These are phyloP conservation scores for Apotomis capreana DNA, from an alignment of 2,888 invertebrate species.

Conservation along the genomic window DNA sequence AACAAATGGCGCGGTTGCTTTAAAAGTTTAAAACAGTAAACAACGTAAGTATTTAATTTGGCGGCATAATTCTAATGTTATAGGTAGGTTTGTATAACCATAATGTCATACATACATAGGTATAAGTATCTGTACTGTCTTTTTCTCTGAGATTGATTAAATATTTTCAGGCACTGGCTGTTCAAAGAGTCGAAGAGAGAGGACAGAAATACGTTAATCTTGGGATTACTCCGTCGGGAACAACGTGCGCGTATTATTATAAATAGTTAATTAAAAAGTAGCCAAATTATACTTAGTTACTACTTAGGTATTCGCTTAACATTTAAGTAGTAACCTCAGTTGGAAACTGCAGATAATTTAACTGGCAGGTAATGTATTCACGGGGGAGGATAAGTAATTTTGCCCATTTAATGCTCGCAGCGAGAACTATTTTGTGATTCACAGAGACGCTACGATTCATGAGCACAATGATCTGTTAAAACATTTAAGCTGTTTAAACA, in stretches of 20 bases:
- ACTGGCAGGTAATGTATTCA: slow-evolving; percentile 32
- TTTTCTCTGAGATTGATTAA: slow-evolving; percentile 23
- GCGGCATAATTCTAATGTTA: neutral
- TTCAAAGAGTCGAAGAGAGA: slow-evolving; percentile 27
- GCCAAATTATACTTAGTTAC: neutral
- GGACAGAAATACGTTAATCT: slow-evolving; percentile 29
- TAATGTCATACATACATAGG: neutral
- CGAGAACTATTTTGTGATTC: slow-evolving; percentile 37
- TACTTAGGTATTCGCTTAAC: neutral
- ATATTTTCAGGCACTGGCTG: slow-evolving; percentile 22
- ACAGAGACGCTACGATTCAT: slow-evolving; percentile 30
- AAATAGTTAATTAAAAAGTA: slow-evolving; percentile 32
- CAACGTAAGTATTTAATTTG: no score
- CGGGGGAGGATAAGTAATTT: slow-evolving; percentile 29
- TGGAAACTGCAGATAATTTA: slow-evolving; percentile 18
- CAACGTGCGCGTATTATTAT: slow-evolving; percentile 29
- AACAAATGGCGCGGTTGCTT: no score
- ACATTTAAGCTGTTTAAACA: slow-evolving; percentile 37
- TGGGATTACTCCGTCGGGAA: slow-evolving; percentile 25
- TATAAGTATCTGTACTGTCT: neutral
- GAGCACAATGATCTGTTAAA: slow-evolving; percentile 34
- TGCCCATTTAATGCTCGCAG: slow-evolving; percentile 24
- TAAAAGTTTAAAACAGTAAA: no score
- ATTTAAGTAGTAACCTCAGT: slow-evolving; percentile 9
- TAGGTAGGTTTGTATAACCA: neutral